These are phyloP conservation scores for Sisyra terminalis DNA, from an alignment of 2,888 invertebrate species.

Conservation along the genomic window DNA sequence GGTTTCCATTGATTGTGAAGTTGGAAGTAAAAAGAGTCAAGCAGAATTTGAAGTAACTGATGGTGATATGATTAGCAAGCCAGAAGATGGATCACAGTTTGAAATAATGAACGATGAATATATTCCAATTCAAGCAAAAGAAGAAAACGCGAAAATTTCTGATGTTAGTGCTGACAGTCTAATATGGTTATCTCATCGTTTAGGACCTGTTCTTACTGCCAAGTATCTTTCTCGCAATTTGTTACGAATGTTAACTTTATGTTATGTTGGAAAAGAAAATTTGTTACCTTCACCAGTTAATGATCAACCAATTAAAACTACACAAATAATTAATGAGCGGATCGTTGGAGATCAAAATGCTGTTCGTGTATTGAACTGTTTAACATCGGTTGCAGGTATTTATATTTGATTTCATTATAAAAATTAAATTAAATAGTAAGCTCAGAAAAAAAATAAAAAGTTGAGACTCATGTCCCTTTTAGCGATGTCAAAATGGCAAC, in stretches of 20 bases:
- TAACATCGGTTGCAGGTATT: conserved; percentile 75
- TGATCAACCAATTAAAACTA: conserved; percentile 32
- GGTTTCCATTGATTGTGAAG: conserved; percentile 41
- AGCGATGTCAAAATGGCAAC: too few relatives aligned
- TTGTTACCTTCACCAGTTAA: conserved; percentile 30
- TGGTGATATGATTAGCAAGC: background rate
- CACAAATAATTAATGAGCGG: conserved; percentile 44
- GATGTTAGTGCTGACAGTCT: conserved; percentile 79
- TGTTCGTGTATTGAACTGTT: conserved; percentile 74
- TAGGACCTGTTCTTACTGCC: conserved; percentile 89
- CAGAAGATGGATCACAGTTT: conserved; percentile 9
- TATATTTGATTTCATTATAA: too few relatives aligned
- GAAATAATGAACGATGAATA: conserved; percentile 17
- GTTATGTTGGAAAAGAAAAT: conserved; percentile 77
- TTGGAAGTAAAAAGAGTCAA: conserved; percentile 40
- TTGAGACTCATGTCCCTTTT: too few relatives aligned
- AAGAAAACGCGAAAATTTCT: conserved; percentile 41
- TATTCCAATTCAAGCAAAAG: conserved; percentile 8
- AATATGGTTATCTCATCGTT: conserved; percentile 80
- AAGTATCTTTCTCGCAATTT: conserved; percentile 81
- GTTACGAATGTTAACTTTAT: conserved; percentile 82
- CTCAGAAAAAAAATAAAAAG: too few relatives aligned
- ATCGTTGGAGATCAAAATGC: conserved; percentile 70
- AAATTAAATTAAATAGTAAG: too few relatives aligned
- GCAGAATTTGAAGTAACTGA: conserved; percentile 24